Conservation (phyloP, 92 coral and sea anemone genomes). For the Phenganax stokvisi region DNA sequence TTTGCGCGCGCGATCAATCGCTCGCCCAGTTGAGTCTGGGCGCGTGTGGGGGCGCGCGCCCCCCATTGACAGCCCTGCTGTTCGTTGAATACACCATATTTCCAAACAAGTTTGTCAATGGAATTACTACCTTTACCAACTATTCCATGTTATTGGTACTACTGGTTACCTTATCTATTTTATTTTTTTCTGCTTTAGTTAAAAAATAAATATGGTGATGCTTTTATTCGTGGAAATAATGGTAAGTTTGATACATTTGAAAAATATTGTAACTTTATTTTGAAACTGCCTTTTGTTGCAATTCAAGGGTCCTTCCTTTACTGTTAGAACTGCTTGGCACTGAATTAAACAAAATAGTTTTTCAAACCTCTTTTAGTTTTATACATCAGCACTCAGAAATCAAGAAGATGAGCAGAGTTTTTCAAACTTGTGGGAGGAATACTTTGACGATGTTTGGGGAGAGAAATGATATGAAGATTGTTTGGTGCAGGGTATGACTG, state of each 20-base stretch:
- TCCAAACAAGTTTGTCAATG: too few relatives aligned
- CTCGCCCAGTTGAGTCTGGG: too few relatives aligned
- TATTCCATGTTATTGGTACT: too few relatives aligned
- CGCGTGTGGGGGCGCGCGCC: too few relatives aligned
- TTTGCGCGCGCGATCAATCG: too few relatives aligned
- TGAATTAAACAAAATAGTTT: not conserved
- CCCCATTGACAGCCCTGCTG: too few relatives aligned
- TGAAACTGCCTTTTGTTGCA: not conserved
- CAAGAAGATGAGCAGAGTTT: conserved; percentile 48
- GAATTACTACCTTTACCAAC: too few relatives aligned
- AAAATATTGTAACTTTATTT: not conserved
- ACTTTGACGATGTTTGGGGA: not conserved
- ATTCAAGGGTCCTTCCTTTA: not conserved
- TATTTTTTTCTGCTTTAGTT: conserved; percentile 31
- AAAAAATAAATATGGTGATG: conserved; percentile 97
- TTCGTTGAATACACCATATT: too few relatives aligned
- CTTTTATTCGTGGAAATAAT: conserved; percentile 92
- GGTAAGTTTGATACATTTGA: conserved; percentile 48
- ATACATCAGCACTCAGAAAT: conserved; percentile 92
- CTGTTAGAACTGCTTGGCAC: not conserved
- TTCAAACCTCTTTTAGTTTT: conserved; percentile 53
- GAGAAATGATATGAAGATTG: not conserved
- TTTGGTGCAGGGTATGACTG: not conserved
- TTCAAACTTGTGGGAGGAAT: not conserved
- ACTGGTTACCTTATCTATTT: not conserved